These are phyloP conservation scores for Columba janthina DNA, from an alignment of 2,113 vertebrate genomes.

Conservation along the genomic window DNA sequence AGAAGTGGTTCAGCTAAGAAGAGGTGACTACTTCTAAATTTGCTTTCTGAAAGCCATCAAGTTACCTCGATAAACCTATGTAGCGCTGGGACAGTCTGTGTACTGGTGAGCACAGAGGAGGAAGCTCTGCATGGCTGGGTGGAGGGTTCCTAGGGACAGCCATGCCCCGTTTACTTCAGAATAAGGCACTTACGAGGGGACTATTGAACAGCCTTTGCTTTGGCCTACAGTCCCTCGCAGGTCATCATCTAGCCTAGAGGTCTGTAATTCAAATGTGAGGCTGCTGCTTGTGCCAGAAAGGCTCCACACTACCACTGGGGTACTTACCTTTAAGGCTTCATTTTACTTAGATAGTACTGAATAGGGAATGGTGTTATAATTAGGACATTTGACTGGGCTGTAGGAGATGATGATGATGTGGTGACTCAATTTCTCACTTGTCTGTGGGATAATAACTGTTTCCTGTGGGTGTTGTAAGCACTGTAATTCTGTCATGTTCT, in stretches of 20 bases:
- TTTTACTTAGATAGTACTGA: not conserved
- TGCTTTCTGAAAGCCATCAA: conserved; percentile 1
- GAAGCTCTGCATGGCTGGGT: not conserved
- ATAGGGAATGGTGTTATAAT: conserved; percentile 18
- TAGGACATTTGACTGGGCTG: not conserved
- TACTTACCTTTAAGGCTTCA: not conserved
- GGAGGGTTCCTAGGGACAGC: not conserved
- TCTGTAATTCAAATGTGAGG: not conserved
- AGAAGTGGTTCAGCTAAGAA: not conserved
- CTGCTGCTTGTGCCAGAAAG: not conserved
- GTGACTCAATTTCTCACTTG: conserved; percentile 63
- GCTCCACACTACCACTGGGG: accelerated
- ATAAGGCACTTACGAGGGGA: not conserved
- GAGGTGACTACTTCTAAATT: not conserved
- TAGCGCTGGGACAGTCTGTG: not conserved
- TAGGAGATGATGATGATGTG: conserved; percentile 10
- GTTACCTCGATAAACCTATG: not conserved
- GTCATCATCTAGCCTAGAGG: not conserved
- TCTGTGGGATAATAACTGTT: conserved; percentile 49
- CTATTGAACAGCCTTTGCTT: not conserved
- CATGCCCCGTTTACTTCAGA: not conserved
- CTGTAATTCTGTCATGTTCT: conserved; percentile 8
- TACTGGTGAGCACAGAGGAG: not conserved
- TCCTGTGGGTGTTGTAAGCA: conserved; percentile 39
- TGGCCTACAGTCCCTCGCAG: not conserved